A percentile compares a stretch with the other conserved stretches of the same genome.
These are phyloP conservation scores for Drosophila siamana DNA, from an alignment of 2,888 invertebrate species.

Conservation along the genomic window DNA sequence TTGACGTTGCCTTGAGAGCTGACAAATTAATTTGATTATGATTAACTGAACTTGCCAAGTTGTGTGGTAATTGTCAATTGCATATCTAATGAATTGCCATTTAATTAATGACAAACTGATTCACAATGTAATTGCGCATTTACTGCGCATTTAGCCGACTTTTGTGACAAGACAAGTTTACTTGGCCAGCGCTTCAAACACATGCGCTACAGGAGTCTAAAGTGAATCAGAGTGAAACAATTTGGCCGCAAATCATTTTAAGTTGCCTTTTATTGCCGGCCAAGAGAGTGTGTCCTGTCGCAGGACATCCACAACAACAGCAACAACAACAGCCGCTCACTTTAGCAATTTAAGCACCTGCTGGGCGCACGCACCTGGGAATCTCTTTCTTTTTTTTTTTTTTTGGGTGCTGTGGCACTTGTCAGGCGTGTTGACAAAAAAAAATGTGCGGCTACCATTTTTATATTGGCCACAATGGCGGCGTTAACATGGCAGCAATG, in stretches of 20 bases:
- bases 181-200: too few relatives aligned
- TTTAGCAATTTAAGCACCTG: slow-evolving; percentile 42
- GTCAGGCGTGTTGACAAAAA: slow-evolving; percentile 57
- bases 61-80: slow-evolving; percentile 6
- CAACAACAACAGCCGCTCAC: background rate
- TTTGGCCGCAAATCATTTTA: slow-evolving; percentile 60
- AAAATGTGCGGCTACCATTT: slow-evolving; percentile 49
- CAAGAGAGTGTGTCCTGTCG: background rate
- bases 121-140: background rate
- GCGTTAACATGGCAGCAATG: slow-evolving; percentile 66
- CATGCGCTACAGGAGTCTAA: too few relatives aligned
- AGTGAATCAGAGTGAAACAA: slow-evolving; percentile 49
- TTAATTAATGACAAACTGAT: slow-evolving; percentile 3
- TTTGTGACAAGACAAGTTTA: too few relatives aligned
- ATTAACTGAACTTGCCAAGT: background rate
- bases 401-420: slow-evolving; percentile 24
- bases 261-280: slow-evolving; percentile 52
- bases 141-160: background rate
- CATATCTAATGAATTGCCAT: slow-evolving; percentile 8
- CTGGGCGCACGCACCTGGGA: slow-evolving; percentile 39
- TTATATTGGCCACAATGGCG: slow-evolving; percentile 59
- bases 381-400: background rate
- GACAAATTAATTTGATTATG: slow-evolving; percentile 11
- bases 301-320: background rate
- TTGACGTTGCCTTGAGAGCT: background rate